Base-by-base conservation (phyloP, 1,140 invertebrate genomes). In the Aphelinus certus region DNA sequence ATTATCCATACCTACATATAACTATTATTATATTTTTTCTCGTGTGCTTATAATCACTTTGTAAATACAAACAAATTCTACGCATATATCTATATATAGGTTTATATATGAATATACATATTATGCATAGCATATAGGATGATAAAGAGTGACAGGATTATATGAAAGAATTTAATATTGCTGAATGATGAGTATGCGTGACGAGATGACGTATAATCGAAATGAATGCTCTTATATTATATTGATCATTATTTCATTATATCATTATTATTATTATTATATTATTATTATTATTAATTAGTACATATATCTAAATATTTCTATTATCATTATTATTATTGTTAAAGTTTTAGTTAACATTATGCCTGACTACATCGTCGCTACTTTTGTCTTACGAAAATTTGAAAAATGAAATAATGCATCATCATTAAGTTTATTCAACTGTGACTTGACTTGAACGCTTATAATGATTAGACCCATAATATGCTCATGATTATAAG, bases 41-140 rank as follows among this genome's bases (percentile, higher is more conserved):
- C 56, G 49, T 58, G 57, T 60, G 46, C 0, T 53, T 49, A 26
- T 61, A 6, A 2, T 63, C 49, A 71, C 61, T 10, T n/a, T 67
- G 51, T 74, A 63, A 9, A 56, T 56, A 74, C 1, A 67, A 57
- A 49, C 43, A 47, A 47, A 43, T 75, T 63, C 49, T 78, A 26
- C 26, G 26, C 26, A 26, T 26, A 26, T 26, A 26, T 26, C 26
- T 26, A 26, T 26, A 26, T 26, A 53, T 51, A 75, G 49, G 72
- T 77, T 67, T 76, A 76, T 75, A 73, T 73, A 76, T 64, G 71
- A 75, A 77, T 65, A 70, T 77, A 80, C 60, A 71, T 65, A 77
- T 71, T 78, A 76, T 61, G 69, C n/a, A 73, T n/a, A 73, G 66
- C 68, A 76, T 72, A 66, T 67, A 66, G 26, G 26, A 26, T 26